Base-by-base conservation (phyloP, 2,797 vertebrate genomes). In the Mycteria americana region DNA sequence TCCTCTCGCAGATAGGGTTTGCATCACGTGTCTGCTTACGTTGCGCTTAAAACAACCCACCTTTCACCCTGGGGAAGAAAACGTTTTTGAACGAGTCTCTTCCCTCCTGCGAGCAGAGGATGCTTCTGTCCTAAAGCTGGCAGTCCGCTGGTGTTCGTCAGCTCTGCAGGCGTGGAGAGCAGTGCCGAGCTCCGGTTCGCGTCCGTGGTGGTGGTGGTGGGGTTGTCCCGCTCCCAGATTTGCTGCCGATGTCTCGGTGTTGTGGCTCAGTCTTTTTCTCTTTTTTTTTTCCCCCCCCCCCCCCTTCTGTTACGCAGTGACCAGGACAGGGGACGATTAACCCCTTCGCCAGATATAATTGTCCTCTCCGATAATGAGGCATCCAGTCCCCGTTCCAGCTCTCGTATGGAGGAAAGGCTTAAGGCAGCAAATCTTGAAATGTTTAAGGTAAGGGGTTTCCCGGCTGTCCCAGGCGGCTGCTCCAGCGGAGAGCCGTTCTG, bases 301-400 rank as follows among this genome's bases (percentile, higher is more conserved):
- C 57, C 18, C 31, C 5, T 78, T 77, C 65, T 82, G 10, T 94
- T 48, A 15, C 7, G 16, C 91, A 99, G 99, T 21, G 99, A 99
- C 3, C 96, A 96, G 73, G 99, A 99, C 76, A 97, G 98, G 59
- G 98, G 99, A 35, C 98, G 99, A 28, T 95, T 98, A 85, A 99
- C 99, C 35, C 99, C 99, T 0, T 99, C 99, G 8, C 99, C 99
- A 2, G 99, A 99, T 30, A 98, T 99, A 81, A 99, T 99, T 43
- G 99, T 99, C 92, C 98, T 99, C 90, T 99, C 99, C 1, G 99
- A 99, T 95, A 99, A 99, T 11, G 99, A 99, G 88, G 99, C 99
- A 6, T 99, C 99, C 91, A 99, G 99, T 90, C 99, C 99, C 57
- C 98, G 98, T 9, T 98, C 98, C 56, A 98, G 98, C 81, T 98